Evolutionary conservation across 2,113 vertebrate species (phyloP), one percentile per base, ranked within the genome.

Genomic region (Melanerpes formicivorus): DNA sequence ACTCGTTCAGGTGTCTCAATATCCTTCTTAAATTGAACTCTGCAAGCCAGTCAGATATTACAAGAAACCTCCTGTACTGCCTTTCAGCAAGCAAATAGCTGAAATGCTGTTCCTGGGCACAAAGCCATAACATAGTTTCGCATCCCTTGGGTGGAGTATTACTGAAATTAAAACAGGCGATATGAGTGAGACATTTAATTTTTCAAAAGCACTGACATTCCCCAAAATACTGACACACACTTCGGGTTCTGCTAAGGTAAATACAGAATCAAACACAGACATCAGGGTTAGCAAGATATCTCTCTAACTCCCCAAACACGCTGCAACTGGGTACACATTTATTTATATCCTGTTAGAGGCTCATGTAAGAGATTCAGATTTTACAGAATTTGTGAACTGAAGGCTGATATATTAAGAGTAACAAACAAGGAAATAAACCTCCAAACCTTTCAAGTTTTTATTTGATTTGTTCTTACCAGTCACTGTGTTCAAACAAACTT

Each of bases 331-430:
- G 18, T 1, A 30, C 18, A 64, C 3, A 1, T 66, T 92, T 90
- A 62, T 94, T 93, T 87, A 62, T 81, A 72, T 14, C 23, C 26
- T 52, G 55, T 67, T 69, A 73, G 44, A 87, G 55, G 71, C 63
- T 93, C 71, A 64, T 70, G 72, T 9, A 66, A 75, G 59, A 80
- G 77, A 88, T 77, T 76, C 80, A 59, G 71, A 73, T 84, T 84
- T 87, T 76, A 90, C 90, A 46, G 81, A 91, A 93, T 67, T 59
- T 70, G 63, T 88, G 78, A 88, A 82, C 59, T 26, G 37, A 84
- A 80, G 63, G 63, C 59, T 92, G 90, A 76, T 50, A 62, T 80
- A 88, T 93, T 90, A 55, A 79, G 74, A 92, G 87, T 50, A 73
- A 87, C 70, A 23, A 75, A 4, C 10, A 18, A 73, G 84, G 73